phyloP scores from a whole-genome alignment of 2,113 vertebrate species.

The Vidua macroura region DNA sequence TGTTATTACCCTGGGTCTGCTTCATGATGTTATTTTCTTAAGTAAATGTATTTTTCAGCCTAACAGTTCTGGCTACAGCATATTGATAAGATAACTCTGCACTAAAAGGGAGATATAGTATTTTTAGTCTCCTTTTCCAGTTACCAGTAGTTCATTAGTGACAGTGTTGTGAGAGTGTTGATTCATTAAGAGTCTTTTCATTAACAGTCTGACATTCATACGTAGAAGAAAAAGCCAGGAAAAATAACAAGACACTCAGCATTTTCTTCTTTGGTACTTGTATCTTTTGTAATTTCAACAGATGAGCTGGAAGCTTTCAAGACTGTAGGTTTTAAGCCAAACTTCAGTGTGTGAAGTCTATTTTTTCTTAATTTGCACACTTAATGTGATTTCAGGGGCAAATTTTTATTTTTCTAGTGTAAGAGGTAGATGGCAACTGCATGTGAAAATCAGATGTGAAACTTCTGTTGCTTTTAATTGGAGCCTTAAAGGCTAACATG shows the following conservation, averaged over 20 bases:
- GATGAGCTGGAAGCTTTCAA: not conserved
- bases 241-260: not conserved
- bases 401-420: not conserved
- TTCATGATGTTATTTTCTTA: slow-evolving; percentile 33
- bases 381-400: not conserved
- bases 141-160: slow-evolving; percentile 50
- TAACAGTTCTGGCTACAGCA: slow-evolving; percentile 24
- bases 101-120: not conserved
- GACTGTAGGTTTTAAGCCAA: not conserved
- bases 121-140: slow-evolving; percentile 52
- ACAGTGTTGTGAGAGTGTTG: slow-evolving; percentile 33
- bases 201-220: slow-evolving; percentile 5
- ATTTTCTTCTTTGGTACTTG: slow-evolving; percentile 3
- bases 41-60: slow-evolving; percentile 43
- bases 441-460: not conserved
- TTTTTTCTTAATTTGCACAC: not conserved
- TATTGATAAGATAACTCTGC: slow-evolving; percentile 40
- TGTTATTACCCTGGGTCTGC: slow-evolving; percentile 24
- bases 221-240: not conserved
- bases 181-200: slow-evolving; percentile 59
- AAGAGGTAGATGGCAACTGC: not conserved
- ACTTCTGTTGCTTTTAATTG: slow-evolving; percentile 14
- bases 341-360: not conserved
- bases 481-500: not conserved
- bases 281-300: slow-evolving; percentile 37